Base-by-base conservation (phyloP, 2,797 vertebrate genomes). In the Sebastes dallii region DNA sequence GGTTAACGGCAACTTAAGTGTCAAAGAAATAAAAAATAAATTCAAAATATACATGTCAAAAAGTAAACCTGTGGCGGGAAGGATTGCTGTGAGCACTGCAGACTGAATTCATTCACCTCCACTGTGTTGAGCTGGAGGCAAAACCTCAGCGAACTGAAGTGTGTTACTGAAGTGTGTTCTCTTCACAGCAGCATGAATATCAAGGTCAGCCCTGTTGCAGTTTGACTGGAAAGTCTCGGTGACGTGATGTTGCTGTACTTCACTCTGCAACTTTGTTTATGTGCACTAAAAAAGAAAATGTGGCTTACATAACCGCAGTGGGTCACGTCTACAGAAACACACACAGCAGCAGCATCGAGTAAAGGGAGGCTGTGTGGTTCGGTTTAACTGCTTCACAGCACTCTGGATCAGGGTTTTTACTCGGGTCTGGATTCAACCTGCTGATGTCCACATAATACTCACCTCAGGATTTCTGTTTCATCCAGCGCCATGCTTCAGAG, bases 251-350 rank as follows among this genome's bases (percentile, higher is more conserved):
- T 20, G 56, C 75, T 42, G n/a, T 46, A 34, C 46, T 65, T 73
- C 25, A 14, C 18, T 70, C 61, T 65, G 12, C 16, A 32, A 39
- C 76, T 74, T 75, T 76, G 77, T 78, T 82, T 80, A 61, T 78
- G 66, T 27, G 12, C 61, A 42, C 70, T 59, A 24, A 36, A 80
- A 74, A 74, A 70, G 67, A 59, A 87, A 77, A 85, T 61, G 77
- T 52, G 60, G 42, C 68, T 83, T 78, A 72, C 27, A 11, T 83
- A 85, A 88, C 60, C 32, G 2, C 78, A 74, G 72, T 13, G 64
- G 50, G 52, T 25, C 50, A 72, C 22, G 58, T 78, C 64, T 46
- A 60, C 64, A 13, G 4, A 36, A 61, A 77, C 55, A 70, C 66
- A 39, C 67, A 66, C 66, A 36, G 42, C 16, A 42, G 22, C 30